Percentiles rank a stretch among this genome's conserved stretches.
Conservation (phyloP, 2,888 invertebrate genomes). For the Acanthacorydalis orientalis region DNA sequence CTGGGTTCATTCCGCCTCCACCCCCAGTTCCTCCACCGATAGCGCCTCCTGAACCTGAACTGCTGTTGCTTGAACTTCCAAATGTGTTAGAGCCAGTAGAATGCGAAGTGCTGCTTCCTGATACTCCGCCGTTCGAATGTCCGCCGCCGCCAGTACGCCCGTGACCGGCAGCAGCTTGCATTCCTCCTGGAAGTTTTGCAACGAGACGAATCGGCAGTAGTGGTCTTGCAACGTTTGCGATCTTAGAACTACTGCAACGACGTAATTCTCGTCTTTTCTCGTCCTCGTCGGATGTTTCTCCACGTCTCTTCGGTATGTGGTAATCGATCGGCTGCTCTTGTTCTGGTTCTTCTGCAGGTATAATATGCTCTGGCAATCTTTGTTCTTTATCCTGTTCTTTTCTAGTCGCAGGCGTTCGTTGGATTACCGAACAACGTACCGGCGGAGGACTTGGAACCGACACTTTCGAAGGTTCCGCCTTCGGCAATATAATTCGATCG, state of each 20-base stretch:
- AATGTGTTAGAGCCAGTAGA: constrained; percentile 12
- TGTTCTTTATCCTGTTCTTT: constrained; percentile 20
- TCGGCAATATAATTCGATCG: constrained; percentile 21
- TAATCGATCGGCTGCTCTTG: constrained; percentile 83
- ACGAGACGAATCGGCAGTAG: constrained; percentile 28
- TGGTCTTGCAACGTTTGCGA: constrained; percentile 38
- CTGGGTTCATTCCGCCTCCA: constrained; percentile 51
- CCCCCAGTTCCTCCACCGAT: constrained; percentile 46
- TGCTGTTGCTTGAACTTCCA: constrained; percentile 16
- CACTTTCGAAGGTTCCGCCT: constrained; percentile 18
- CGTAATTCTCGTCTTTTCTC: constrained; percentile 53
- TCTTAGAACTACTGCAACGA: constrained; percentile 48
- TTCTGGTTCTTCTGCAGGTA: constrained; percentile 38
- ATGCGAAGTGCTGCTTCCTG: constrained; percentile 14
- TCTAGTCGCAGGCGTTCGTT: constrained; percentile 46
- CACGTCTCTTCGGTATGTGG: constrained; percentile 67
- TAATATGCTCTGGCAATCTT: constrained; percentile 15
- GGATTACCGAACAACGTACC: constrained; percentile 65
- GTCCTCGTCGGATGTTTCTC: constrained; percentile 47
- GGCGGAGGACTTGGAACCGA: constrained; percentile 33
- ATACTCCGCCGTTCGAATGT: constrained; percentile 32
- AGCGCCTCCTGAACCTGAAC: constrained; percentile 33
- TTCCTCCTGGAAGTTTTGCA: constrained; percentile 43
- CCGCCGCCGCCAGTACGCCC: constrained; percentile 43
- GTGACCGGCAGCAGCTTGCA: constrained; percentile 62